Evolutionary conservation across 2,888 invertebrate species (phyloP).

Genomic region (Chloroclystis v-ata): DNA sequence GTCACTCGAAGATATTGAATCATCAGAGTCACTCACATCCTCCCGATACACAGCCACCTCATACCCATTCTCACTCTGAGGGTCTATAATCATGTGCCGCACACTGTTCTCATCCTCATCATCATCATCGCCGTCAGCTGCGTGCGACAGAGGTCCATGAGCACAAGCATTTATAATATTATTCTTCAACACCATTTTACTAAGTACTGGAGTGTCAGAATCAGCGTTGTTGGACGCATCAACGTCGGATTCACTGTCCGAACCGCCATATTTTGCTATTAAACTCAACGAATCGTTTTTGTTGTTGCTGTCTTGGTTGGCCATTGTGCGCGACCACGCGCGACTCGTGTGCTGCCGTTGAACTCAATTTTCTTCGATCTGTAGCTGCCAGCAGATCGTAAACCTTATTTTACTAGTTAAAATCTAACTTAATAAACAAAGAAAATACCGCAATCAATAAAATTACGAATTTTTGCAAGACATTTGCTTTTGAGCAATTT

Average conservation of each 20-base stretch:
- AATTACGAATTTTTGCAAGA: constrained; percentile 8
- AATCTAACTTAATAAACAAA: constrained; percentile 6
- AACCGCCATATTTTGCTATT: constrained; percentile 67
- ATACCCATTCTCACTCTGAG: constrained; percentile 65
- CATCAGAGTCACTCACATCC: constrained; percentile 56
- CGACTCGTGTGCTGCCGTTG: constrained; percentile 25
- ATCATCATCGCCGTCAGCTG: constrained; percentile 33
- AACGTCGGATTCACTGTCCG: constrained; percentile 69
- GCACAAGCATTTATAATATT: constrained; percentile 74
- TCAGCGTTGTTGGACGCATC: constrained; percentile 52
- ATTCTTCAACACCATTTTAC: constrained; percentile 73
- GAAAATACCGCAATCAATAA: constrained; percentile 12
- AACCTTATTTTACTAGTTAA: constrained; percentile 10
- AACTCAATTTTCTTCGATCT: constrained; percentile 20
- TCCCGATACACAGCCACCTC: constrained; percentile 69
- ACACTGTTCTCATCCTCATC: constrained; percentile 45
- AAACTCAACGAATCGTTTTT: constrained; percentile 71
- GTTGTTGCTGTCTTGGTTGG: constrained; percentile 66
- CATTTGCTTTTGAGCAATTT: constrained; percentile 7
- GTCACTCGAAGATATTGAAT: constrained; percentile 53
- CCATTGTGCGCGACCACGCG: constrained; percentile 56
- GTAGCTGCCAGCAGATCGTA: constrained; percentile 6
- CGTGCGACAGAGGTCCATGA: constrained; percentile 62
- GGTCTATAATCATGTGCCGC: constrained; percentile 69
- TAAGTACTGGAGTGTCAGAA: constrained; percentile 61